These are phyloP conservation scores for Megalopta genalis DNA, from an alignment of 1,140 invertebrate species.

Conservation along the genomic window DNA sequence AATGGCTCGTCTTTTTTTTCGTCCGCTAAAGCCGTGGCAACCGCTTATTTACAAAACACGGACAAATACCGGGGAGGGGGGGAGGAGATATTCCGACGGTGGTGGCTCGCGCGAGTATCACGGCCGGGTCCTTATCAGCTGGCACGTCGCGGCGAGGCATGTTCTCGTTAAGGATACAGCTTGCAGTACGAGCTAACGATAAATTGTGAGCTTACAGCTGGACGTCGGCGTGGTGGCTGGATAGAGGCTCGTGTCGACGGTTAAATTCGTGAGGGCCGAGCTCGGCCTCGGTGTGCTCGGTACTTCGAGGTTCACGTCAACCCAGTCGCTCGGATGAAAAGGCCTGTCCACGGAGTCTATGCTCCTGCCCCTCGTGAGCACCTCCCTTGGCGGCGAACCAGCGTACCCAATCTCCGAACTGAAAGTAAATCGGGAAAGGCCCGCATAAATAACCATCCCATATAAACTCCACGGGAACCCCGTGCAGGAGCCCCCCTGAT, in stretches of 20 bases:
- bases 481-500: no score
- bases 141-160: constrained; percentile 29
- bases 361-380: constrained; percentile 72
- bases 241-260: constrained; percentile 66
- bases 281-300: constrained; percentile 76
- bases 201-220: constrained; percentile 65
- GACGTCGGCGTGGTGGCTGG: constrained; percentile 56
- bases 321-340: constrained; percentile 81
- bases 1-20: neutral
- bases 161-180: constrained; percentile 48
- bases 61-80: neutral
- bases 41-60: constrained; percentile 4
- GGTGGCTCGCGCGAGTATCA: neutral
- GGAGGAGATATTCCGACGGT: no score
- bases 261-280: constrained; percentile 75
- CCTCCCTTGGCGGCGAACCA: constrained; percentile 73
- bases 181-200: constrained; percentile 46
- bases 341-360: constrained; percentile 79
- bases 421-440: constrained; percentile 33
- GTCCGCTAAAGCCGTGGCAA: neutral
- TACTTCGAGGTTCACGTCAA: constrained; percentile 81
- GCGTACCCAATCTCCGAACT: constrained; percentile 79
- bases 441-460: no score
- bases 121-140: constrained; percentile 24
- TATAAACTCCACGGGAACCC: no score